Evolutionary conservation across 1,140 invertebrate genomes (phyloP).

Genomic region (Lordiphosa mommai): DNA sequence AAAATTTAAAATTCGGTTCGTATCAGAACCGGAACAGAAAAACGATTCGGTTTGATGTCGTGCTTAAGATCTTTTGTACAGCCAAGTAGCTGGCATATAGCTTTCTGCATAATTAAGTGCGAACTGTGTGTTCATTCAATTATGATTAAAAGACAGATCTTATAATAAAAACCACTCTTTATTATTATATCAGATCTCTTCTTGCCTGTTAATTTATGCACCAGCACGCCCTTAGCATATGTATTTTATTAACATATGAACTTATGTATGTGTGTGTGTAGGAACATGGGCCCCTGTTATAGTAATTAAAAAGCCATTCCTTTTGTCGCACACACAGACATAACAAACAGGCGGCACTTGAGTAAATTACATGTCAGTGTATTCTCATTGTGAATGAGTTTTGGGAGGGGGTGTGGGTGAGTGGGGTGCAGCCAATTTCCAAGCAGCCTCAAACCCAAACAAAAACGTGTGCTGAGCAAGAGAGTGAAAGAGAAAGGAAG

Average conservation of each 20-base stretch:
- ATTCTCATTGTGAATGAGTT: too few species aligned
- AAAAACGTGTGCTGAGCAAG: conserved; percentile 22
- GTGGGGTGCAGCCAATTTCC: conserved; percentile 21
- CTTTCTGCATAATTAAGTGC: too few species aligned
- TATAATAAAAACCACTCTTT: conserved; percentile 11
- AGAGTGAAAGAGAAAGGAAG: not conserved
- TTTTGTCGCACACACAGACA: conserved; percentile 22
- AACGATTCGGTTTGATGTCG: too few species aligned
- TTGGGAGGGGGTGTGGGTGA: not conserved
- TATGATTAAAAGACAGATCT: conserved; percentile 19
- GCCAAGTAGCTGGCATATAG: too few species aligned
- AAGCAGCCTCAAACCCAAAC: conserved; percentile 41
- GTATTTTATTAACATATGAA: not conserved
- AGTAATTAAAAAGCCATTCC: conserved; percentile 60
- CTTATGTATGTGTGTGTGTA: not conserved
- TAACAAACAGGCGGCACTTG: conserved; percentile 18
- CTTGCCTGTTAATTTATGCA: conserved; percentile 29
- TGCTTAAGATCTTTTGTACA: too few species aligned
- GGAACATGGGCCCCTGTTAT: conserved; percentile 19
- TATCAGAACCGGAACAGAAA: too few species aligned
- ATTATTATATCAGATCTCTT: conserved; percentile 47
- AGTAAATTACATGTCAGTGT: conserved; percentile 28
- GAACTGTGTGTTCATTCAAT: conserved; percentile 4
- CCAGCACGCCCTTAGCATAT: conserved; percentile 32
- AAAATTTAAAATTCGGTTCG: too few species aligned